Evolutionary conservation across 2,113 vertebrate species (phyloP).

Genomic region (Microtus ochrogaster): DNA sequence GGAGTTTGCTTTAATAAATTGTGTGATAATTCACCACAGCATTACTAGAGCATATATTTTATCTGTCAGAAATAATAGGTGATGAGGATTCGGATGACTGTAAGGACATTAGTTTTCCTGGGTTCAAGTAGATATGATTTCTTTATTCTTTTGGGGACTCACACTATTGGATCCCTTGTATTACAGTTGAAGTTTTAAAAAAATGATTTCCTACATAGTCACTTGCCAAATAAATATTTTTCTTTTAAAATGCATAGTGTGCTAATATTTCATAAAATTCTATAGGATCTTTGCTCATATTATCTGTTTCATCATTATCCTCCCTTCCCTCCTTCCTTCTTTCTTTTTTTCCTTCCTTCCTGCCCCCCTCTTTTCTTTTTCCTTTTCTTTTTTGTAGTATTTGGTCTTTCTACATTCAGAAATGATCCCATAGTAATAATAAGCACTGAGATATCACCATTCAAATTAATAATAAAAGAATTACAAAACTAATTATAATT

Average conservation of each 20-base stretch:
- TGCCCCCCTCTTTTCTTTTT: too few species aligned
- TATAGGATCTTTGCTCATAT: neutral
- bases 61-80: slow-evolving; percentile 13
- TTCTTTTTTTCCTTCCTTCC: neutral
- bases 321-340: neutral
- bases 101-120: neutral
- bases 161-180: neutral
- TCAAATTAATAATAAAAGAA: neutral
- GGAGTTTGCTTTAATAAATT: slow-evolving; percentile 13
- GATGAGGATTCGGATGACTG: neutral
- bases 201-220: neutral
- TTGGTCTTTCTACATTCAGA: neutral
- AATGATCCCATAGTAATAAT: neutral
- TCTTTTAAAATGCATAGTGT: slow-evolving; percentile 23
- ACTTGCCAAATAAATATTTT: slow-evolving; percentile 32
- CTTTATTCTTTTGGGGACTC: neutral
- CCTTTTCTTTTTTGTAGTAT: neutral
- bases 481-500: neutral
- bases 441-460: neutral
- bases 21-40: neutral
- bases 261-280: slow-evolving; percentile 27
- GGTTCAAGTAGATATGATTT: neutral
- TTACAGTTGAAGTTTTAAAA: neutral
- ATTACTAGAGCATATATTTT: neutral
- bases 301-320: neutral